Base-by-base conservation (phyloP, 1,140 invertebrate genomes). In the Drosophila bocki region DNA sequence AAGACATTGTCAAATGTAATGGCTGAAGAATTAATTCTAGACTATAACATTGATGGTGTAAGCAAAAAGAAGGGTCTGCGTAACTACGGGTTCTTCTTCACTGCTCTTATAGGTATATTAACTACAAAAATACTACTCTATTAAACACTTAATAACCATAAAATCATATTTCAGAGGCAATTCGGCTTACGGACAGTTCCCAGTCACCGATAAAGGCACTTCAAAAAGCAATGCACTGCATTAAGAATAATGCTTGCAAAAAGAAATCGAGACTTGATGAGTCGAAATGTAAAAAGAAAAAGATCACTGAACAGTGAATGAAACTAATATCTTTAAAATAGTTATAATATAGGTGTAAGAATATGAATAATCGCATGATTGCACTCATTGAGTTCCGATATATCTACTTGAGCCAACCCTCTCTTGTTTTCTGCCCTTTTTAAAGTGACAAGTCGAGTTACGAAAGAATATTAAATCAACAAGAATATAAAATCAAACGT, bases 201-300 rank as follows among this genome's bases (percentile, higher is more conserved):
- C 26, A 63, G 37, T 13, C 61, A 2, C n/a, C 61, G 11, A 13
- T 58, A 15, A 63, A 58, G 51, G 4, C 29, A 32, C 61, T 63
- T n/a, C 22, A 56, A 19, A 63, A 58, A 22, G 61, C 61, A 3
- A 58, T 58, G 61, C 22, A 58, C 1, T 63, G 61, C 26, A 35
- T 63, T 42, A 63, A 63, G 13, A 63, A 63, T 29, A 63, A 58
- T 19, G 51, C 35, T 0, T 63, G 61, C 26, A 58, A 63, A 42
- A 58, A 5, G 42, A 41, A 33, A 53, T 12, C 15, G 12, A 53
- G 45, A 19, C 1, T 13, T 4, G 8, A n/a, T n/a, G n/a, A 53
- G 13, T 22, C 7, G 9, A 50, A 19, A 33, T 5, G n/a, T 50
- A 19, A 19, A 26, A 59, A 32, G 6, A 3, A 19, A 32, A 32